Evolutionary conservation across 2,888 invertebrate species (phyloP).

Genomic region (Agrotis exclamationis): DNA sequence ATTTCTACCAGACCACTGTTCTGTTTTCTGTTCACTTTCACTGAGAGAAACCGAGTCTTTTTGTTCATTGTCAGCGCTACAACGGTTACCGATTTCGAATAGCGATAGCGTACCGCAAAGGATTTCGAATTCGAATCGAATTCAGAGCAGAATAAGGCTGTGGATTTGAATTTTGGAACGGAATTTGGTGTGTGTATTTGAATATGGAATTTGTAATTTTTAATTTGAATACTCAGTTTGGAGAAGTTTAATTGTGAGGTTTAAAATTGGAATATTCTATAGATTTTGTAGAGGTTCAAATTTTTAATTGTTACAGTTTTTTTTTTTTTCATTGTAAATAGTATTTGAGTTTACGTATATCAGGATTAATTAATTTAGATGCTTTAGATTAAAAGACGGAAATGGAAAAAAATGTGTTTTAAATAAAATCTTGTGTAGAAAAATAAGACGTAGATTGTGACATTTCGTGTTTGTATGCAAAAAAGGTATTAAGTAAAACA

Average conservation of each 20-base stretch:
- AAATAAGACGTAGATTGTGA: conserved; percentile 38
- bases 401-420: not conserved
- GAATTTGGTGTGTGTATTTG: conserved; percentile 26
- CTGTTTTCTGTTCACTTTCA: conserved; percentile 90
- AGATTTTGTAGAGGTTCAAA: not conserved
- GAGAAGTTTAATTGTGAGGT: not conserved
- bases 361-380: not conserved
- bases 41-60: conserved; percentile 89
- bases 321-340: not conserved
- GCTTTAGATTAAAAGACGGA: conserved; percentile 7
- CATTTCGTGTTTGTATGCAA: conserved; percentile 52
- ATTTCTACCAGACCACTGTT: conserved; percentile 83
- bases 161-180: conserved; percentile 47
- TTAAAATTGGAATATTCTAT: too few species aligned
- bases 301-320: not conserved
- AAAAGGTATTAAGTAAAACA: conserved; percentile 50
- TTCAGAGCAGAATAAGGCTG: conserved; percentile 53
- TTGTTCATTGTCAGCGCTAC: conserved; percentile 83
- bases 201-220: conserved; percentile 9
- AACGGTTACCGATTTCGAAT: conserved; percentile 78
- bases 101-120: conserved; percentile 74
- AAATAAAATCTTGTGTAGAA: conserved; percentile 7
- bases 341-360: not conserved
- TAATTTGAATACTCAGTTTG: conserved; percentile 21
- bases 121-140: conserved; percentile 66